A percentile compares a stretch with the other conserved stretches of the same genome.
These are phyloP conservation scores for Chondrilla cf. caribensis DNA, from an alignment of 37 sponge, comb jelly and placozoan genomes.

Conservation along the genomic window DNA sequence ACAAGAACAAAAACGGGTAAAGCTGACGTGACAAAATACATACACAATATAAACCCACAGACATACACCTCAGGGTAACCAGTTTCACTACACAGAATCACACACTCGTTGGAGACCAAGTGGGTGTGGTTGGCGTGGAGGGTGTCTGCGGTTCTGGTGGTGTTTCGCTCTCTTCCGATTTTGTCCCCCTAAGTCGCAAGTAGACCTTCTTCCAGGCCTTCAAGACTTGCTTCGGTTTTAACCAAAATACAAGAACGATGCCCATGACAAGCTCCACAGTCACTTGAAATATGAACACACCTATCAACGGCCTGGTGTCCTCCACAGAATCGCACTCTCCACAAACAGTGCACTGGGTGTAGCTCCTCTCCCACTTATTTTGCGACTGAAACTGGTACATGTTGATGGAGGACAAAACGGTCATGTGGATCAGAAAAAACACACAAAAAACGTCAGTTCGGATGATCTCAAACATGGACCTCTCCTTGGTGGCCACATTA, in stretches of 20 bases:
- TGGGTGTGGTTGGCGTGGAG: slow-evolving; percentile 18
- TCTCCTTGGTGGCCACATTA: background rate
- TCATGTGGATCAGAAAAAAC: background rate
- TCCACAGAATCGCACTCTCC: too few relatives aligned
- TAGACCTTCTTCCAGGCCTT: background rate
- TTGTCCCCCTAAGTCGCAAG: background rate
- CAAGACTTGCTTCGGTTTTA: background rate
- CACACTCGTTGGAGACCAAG: slow-evolving; percentile 16
- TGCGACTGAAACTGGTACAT: slow-evolving; percentile 4
- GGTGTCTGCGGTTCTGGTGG: background rate
- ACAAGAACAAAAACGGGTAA: too few relatives aligned
- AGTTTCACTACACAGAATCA: background rate
- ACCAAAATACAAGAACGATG: background rate
- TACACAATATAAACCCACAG: too few relatives aligned
- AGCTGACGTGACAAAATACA: too few relatives aligned
- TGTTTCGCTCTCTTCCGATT: background rate
- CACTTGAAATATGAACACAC: background rate
- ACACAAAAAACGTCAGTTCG: slow-evolving; percentile 5
- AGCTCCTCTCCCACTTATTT: background rate
- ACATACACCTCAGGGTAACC: too few relatives aligned
- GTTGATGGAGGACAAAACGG: background rate
- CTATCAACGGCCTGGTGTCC: background rate
- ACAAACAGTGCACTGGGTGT: background rate
- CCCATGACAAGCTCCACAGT: slow-evolving; percentile 2
- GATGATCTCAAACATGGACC: background rate